phyloP scores from a whole-genome alignment of 2,113 vertebrate genomes.

The Perccottus glenii region DNA sequence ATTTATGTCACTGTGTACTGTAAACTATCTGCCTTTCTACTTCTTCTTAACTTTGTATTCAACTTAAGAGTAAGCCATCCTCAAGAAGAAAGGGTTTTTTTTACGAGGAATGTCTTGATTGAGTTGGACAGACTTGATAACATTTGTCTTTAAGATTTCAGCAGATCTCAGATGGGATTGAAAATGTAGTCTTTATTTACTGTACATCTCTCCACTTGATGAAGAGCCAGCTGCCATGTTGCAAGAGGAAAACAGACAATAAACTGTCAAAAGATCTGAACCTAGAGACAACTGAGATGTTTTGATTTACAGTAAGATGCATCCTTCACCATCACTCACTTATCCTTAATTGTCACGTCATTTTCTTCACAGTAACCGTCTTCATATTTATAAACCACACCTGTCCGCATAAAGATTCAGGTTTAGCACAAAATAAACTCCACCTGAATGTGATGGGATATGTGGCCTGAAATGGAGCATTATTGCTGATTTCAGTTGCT shows the following conservation, averaged over 20 bases:
- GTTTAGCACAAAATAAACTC: slow-evolving; percentile 38
- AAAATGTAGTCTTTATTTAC: slow-evolving; percentile 52
- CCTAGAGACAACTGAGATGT: slow-evolving; percentile 60
- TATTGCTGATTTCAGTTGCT: slow-evolving; percentile 68
- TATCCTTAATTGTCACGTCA: slow-evolving; percentile 53
- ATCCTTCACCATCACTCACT: slow-evolving; percentile 32
- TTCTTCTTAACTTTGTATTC: slow-evolving; percentile 9
- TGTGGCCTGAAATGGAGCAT: slow-evolving; percentile 47
- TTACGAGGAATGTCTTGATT: slow-evolving; percentile 15
- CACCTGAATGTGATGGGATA: slow-evolving; percentile 9
- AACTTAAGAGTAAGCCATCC: slow-evolving; percentile 19
- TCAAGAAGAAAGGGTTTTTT: slow-evolving; percentile 21
- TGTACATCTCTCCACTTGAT: slow-evolving; percentile 53
- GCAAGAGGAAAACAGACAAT: slow-evolving; percentile 62
- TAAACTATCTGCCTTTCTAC: not conserved
- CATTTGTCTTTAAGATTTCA: slow-evolving; percentile 33
- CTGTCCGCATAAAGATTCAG: slow-evolving; percentile 41
- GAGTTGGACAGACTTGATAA: slow-evolving; percentile 26
- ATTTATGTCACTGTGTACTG: slow-evolving; percentile 32
- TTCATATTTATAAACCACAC: not conserved
- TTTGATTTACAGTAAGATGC: slow-evolving; percentile 76
- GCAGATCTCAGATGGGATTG: slow-evolving; percentile 32
- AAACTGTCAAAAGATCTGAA: slow-evolving; percentile 76
- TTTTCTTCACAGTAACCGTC: slow-evolving; percentile 12
- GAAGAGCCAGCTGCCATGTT: slow-evolving; percentile 62